Evolutionary conservation across 2,113 vertebrate species (phyloP), one percentile per base, ranked within the genome.

Genomic region (Dasypus novemcinctus): DNA sequence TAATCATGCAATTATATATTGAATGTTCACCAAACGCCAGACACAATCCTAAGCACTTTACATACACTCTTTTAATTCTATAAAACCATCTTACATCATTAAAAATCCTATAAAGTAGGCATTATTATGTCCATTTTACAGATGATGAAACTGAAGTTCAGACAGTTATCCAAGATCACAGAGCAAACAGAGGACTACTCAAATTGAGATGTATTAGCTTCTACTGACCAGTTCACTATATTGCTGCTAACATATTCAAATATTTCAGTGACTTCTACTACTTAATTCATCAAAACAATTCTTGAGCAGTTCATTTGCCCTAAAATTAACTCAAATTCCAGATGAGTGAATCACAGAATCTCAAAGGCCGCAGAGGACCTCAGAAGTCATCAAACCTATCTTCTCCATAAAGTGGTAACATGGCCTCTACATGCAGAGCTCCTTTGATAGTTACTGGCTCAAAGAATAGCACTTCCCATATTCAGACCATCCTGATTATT

Each of bases 271-370:
- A 81, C 17, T 75, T 75, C 61, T 75, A 69, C 20, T 13, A 91
- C 57, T 94, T 94, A 64, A 68, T 64, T 81, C 74, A 74, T 59
- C 68, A 93, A 87, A 87, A 93, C 81, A 91, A 75, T 74, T n/a
- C n/a, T n/a, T 52, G 71, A 89, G 79, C 79, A 23, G 43, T 54
- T 88, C 69, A 63, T 54, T 43, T 88, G 74, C 33, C 43, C 66
- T 74, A 79, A 89, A 79, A 54, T 54, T 66, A 90, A 72, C 61
- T 93, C 64, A 81, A 81, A 90, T 90, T 90, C 81, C 49, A 75
- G 66, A 75, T 72, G 33, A 29, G 25, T 90, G 66, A 91, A 29
- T 86, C 93, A 92, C 0, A 68, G 71, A 57, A 13, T 75, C 23
- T 96, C 74, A 85, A n/a, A n/a, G 41, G 49, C 46, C 59, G 93